A percentile compares a stretch with the other conserved stretches of the same genome.
phyloP scores from a whole-genome alignment of 2,888 invertebrate genomes.

The Diarsia mendica region DNA sequence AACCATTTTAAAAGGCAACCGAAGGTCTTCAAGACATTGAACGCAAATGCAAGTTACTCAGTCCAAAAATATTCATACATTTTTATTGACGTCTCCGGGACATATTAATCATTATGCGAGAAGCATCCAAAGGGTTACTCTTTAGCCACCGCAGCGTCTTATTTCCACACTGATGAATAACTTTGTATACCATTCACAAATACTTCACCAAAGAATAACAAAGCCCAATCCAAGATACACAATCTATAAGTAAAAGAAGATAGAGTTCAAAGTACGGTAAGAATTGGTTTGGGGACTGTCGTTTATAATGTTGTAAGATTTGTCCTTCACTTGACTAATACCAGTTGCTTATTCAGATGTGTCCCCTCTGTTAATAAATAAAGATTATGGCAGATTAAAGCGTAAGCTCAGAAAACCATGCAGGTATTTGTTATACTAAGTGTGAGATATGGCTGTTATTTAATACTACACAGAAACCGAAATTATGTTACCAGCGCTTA shows the following conservation, averaged over 20 bases:
- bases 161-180: conserved; percentile 76
- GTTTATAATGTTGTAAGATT: conserved; percentile 43
- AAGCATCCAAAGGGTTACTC: conserved; percentile 68
- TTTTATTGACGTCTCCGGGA: conserved; percentile 51
- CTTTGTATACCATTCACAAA: conserved; percentile 63
- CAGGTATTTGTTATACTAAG: conserved; percentile 52
- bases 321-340: conserved; percentile 74
- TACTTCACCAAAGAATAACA: conserved; percentile 29
- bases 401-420: conserved; percentile 68
- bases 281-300: background rate
- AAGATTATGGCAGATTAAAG: conserved; percentile 79
- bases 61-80: conserved; percentile 57
- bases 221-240: background rate
- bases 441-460: conserved; percentile 57
- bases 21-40: conserved; percentile 52
- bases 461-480: conserved; percentile 36
- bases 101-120: conserved; percentile 70
- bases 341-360: conserved; percentile 83
- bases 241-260: background rate
- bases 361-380: conserved; percentile 80
- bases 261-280: conserved; percentile 21
- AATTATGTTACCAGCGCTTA: conserved; percentile 42
- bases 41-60: conserved; percentile 46
- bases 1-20: conserved; percentile 21
- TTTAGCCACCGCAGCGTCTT: conserved; percentile 70